phyloP scores from a whole-genome alignment of 2,888 invertebrate genomes.

The Graphium colonna region DNA sequence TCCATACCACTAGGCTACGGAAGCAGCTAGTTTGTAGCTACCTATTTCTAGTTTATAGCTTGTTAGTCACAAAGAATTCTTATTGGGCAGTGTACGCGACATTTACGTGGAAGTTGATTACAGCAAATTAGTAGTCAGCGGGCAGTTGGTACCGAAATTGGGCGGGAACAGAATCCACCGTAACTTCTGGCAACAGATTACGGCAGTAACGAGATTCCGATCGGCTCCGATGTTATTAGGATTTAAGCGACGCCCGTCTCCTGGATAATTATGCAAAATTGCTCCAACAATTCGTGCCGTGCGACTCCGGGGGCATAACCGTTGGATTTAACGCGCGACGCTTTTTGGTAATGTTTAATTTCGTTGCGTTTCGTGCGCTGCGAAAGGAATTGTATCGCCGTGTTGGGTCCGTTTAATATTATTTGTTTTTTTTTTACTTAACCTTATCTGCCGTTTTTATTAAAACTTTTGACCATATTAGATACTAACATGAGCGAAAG shows the following conservation, averaged over 20 bases:
- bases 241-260: conserved; percentile 66
- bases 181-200: conserved; percentile 64
- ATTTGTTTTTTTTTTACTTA: no score
- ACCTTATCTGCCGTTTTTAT: no score
- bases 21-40: no score
- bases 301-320: conserved; percentile 73
- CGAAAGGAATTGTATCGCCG: conserved; percentile 48
- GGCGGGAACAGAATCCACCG: conserved; percentile 36
- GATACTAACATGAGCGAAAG: no score
- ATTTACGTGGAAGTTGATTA: not conserved
- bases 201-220: conserved; percentile 71
- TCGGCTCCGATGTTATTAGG: conserved; percentile 72
- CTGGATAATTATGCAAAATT: conserved; percentile 79
- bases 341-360: conserved; percentile 75
- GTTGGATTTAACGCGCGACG: conserved; percentile 74
- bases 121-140: not conserved
- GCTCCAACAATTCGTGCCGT: conserved; percentile 72
- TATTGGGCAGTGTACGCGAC: no score
- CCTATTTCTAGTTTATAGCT: no score
- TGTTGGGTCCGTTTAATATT: no score
- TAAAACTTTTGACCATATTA: no score
- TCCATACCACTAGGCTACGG: no score
- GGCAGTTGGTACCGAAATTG: conserved; percentile 11
- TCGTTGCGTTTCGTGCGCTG: conserved; percentile 68
- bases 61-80: no score